These are phyloP conservation scores for Rhadinocentrus ornatus DNA, from an alignment of 2,797 vertebrate genomes.

Conservation along the genomic window DNA sequence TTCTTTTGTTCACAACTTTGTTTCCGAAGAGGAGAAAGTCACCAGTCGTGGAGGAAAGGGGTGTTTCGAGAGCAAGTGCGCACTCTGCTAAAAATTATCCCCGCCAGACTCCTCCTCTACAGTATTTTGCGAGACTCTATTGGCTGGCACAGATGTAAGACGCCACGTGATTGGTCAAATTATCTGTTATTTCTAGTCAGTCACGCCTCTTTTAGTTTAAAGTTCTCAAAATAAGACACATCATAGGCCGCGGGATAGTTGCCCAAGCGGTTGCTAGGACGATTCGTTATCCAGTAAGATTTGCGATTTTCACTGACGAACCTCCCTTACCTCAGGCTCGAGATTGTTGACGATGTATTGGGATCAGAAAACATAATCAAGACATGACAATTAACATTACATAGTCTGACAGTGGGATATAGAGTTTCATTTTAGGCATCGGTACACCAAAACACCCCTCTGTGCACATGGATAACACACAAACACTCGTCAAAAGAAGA, in stretches of 20 bases:
- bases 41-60: conserved; percentile 21
- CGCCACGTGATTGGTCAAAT: conserved; percentile 26
- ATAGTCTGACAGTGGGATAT: neutral
- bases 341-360: conserved; percentile 36
- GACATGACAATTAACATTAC: neutral
- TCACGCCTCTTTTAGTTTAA: conserved; percentile 76
- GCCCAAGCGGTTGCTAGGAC: conserved; percentile 83
- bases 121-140: conserved; percentile 47
- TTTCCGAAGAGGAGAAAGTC: conserved; percentile 50
- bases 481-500: neutral
- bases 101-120: conserved; percentile 33
- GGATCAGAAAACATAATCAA: conserved; percentile 45
- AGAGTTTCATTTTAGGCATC: neutral
- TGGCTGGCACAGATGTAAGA: conserved; percentile 45
- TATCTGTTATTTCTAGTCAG: conserved; percentile 34
- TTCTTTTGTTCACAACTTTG: neutral
- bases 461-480: neutral
- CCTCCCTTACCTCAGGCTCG: conserved; percentile 47
- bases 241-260: conserved; percentile 72
- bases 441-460: no score
- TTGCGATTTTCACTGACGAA: conserved; percentile 28
- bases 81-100: conserved; percentile 65
- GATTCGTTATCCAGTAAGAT: conserved; percentile 71
- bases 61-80: conserved; percentile 64
- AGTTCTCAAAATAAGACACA: conserved; percentile 65